Conservation (phyloP, 2,888 invertebrate species). For the Slavum lentiscoides region DNA sequence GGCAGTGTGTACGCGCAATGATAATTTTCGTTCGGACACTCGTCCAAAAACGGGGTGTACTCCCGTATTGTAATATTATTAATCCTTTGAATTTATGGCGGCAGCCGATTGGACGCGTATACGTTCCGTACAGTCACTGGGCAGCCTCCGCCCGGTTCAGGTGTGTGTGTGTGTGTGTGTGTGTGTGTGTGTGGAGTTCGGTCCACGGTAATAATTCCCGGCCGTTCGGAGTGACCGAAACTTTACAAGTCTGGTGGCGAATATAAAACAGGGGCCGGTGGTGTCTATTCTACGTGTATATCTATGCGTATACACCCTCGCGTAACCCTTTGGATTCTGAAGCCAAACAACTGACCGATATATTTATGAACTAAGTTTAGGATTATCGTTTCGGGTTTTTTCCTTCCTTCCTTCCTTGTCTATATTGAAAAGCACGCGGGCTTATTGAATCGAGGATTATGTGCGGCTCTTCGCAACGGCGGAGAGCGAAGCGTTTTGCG, state of each 20-base stretch:
- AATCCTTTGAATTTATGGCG: conserved; percentile 32
- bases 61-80: conserved; percentile 1
- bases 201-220: conserved; percentile 20
- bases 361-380: conserved; percentile 30
- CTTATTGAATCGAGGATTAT: conserved; percentile 17
- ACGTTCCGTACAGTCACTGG: neutral
- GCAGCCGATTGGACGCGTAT: neutral
- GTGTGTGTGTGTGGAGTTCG: too few species aligned
- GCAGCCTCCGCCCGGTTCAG: too few species aligned
- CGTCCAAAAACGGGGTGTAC: neutral
- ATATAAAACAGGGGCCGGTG: conserved; percentile 34
- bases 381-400: conserved; percentile 18
- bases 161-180: too few species aligned
- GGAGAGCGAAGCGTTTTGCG: neutral
- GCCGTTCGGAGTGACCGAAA: conserved; percentile 23
- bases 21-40: neutral
- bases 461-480: neutral
- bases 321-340: neutral
- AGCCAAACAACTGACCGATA: conserved; percentile 33
- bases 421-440: neutral
- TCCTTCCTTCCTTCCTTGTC: neutral
- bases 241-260: conserved; percentile 37
- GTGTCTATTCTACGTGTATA: too few species aligned
- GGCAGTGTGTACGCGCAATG: neutral
- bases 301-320: too few species aligned